Percentiles rank a stretch among this genome's conserved stretches.
phyloP scores from a whole-genome alignment of 2,113 vertebrate genomes.

The Myxocyprinus asiaticus region DNA sequence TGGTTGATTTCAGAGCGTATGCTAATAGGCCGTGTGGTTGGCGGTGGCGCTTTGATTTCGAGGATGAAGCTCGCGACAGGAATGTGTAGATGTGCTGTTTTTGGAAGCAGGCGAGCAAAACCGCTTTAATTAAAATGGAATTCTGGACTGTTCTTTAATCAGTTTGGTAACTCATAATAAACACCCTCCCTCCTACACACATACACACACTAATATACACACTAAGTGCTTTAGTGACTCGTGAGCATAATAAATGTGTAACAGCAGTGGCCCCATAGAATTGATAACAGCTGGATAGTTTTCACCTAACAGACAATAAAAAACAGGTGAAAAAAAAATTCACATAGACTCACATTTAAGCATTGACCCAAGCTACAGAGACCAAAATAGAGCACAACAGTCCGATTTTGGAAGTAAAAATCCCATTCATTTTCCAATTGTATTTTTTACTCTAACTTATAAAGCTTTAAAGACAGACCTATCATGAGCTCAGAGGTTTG shows the following conservation, averaged over 20 bases:
- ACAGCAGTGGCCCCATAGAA: neutral
- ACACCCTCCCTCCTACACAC: constrained; percentile 44
- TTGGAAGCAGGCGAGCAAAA: constrained; percentile 26
- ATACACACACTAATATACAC: neutral
- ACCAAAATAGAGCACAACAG: no score
- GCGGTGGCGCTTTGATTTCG: neutral
- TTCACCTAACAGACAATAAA: no score
- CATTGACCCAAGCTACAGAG: no score
- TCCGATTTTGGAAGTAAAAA: no score
- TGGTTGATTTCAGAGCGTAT: neutral
- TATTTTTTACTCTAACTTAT: no score
- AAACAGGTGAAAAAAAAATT: neutral
- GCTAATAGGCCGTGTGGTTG: neutral
- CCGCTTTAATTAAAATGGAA: constrained; percentile 33
- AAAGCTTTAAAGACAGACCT: no score
- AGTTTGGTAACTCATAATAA: constrained; percentile 14
- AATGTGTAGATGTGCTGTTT: constrained; percentile 44
- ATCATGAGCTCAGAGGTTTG: no score
- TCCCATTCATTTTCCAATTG: no score
- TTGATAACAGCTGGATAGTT: no score
- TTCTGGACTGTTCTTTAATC: constrained; percentile 19
- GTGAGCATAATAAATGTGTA: constrained; percentile 14
- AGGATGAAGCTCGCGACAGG: constrained; percentile 16
- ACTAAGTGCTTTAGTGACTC: neutral
- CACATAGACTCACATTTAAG: no score